These are phyloP conservation scores for Electrophaes corylata DNA, from an alignment of 2,888 invertebrate species.

Conservation along the genomic window DNA sequence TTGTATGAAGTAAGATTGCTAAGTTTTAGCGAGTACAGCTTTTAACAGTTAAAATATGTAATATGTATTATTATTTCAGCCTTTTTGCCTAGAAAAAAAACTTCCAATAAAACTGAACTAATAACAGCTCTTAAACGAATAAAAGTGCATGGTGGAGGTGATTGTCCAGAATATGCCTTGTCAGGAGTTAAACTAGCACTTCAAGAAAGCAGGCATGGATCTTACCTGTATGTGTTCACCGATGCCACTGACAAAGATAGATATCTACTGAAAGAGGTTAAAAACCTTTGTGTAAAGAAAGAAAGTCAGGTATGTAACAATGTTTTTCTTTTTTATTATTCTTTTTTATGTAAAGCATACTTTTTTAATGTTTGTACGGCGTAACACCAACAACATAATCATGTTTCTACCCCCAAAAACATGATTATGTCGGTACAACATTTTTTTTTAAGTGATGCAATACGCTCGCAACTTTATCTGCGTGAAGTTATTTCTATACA, in stretches of 20 bases:
- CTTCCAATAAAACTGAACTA: slow-evolving; percentile 14
- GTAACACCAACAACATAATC: too few species aligned
- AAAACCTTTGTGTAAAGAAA: slow-evolving; percentile 37
- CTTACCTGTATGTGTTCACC: slow-evolving; percentile 42
- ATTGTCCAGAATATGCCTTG: slow-evolving; percentile 36
- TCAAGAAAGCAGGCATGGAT: slow-evolving; percentile 33
- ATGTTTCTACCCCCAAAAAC: too few species aligned
- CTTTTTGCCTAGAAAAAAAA: slow-evolving; percentile 28
- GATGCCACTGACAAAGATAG: slow-evolving; percentile 44
- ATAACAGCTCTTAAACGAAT: slow-evolving; percentile 26
- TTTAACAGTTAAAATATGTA: too few species aligned
- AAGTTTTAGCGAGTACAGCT: too few species aligned
- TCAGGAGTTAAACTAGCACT: slow-evolving; percentile 33
- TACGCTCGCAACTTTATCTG: too few species aligned
- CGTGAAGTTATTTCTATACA: too few species aligned
- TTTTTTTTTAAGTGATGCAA: too few species aligned
- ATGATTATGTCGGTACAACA: too few species aligned
- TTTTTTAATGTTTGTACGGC: too few species aligned
- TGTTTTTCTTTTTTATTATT: not conserved
- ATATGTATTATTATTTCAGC: too few species aligned
- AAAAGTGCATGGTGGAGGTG: not conserved
- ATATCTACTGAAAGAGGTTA: slow-evolving; percentile 26
- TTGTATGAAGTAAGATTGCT: too few species aligned
- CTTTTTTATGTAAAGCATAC: not conserved
- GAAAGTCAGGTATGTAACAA: slow-evolving; percentile 41